Evolutionary conservation across 2,888 invertebrate genomes (phyloP), one percentile per base, ranked within the genome.

Genomic region (Zaprionus obscuricornis): DNA sequence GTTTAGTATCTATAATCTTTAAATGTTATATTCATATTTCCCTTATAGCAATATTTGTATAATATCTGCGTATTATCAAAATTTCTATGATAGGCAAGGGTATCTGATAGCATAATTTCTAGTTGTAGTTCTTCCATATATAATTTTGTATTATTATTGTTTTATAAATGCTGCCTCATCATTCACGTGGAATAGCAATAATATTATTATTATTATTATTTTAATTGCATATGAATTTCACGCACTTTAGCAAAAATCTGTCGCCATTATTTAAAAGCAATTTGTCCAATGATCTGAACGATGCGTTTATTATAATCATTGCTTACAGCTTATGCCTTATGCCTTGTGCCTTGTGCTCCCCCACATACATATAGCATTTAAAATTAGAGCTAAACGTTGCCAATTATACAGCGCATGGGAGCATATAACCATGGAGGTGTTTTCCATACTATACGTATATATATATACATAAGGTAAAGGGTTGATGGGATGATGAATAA

Each of bases 201-300:
- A n/a, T n/a, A n/a, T n/a, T n/a, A n/a, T n/a, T n/a, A n/a, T n/a
- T n/a, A n/a, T n/a, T 79, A 68, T 68, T 65, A 45, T 78, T 76
- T 81, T 78, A 85, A 86, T 84, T 75, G 82, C 82, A 70, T 56
- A 76, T 71, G 43, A 66, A 84, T 86, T 86, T 84, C 54, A 86
- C 54, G 76, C 85, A 71, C 40, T 85, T 85, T 69, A 74, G 33
- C 66, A 57, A 57, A 67, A 67, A 59, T n/a, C n/a, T 63, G 14
- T 17, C 20, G 49, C 57, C 69, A 72, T 77, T 74, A 77, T 77
- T 58, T 29, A 59, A 58, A 43, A 58, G 54, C 67, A 58, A 71
- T 84, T 77, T 75, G 74, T 57, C 49, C 79, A 78, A 75, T 83
- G 71, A 75, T 68, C 62, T 73, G 74, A 77, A 58, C 74, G 66